Base-by-base conservation (phyloP, 2,113 vertebrate genomes). In the Rhabdomys dilectus region DNA sequence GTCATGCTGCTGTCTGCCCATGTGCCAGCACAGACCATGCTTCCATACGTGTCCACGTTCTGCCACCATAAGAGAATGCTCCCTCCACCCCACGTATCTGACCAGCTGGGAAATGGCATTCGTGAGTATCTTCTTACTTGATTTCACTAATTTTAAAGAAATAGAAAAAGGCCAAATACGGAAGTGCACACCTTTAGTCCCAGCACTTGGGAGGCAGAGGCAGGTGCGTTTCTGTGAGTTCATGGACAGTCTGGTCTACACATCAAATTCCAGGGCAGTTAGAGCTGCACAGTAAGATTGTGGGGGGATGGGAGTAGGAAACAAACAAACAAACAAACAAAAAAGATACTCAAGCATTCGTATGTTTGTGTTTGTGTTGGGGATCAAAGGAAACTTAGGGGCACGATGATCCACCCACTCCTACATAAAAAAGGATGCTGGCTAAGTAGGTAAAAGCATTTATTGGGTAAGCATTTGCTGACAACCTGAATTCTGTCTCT, bases 141-240 rank as follows among this genome's bases (percentile, higher is more conserved):
- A 92, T 16, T 89, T 89, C 68, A 93, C 95, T 60, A 51, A 76
- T 66, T 36, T 94, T 84, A 73, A 91, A 76, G 21, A 26, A 82
- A 12, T n/a, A 82, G 78, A 58, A 82, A n/a, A 58, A 82, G 36
- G 53, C 78, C 36, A 39, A 36, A 22, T 53, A 58, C 58, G 34
- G 36, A 39, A 31, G 78, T 22, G n/a, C 10, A n/a, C 11, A n/a
- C 5, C 34, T 81, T 58, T 58, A 39, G 31, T 58, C 36, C 53
- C 34, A 81, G 36, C 19, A 24, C 21, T 58, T 36, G 31, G 51
- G 36, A 58, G 53, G 36, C 80, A 58, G 53, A 82, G 36, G 53
- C 80, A 82, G 11, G 80, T 58, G 53, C 19, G 15, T 58, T 58
- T 82, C 53, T 58, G 31, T 80, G 36, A 56, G 80, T 82, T 58